Evolutionary conservation across 2,797 vertebrate species (phyloP), one percentile per base, ranked within the genome.

Genomic region (Notolepis coatsorum): DNA sequence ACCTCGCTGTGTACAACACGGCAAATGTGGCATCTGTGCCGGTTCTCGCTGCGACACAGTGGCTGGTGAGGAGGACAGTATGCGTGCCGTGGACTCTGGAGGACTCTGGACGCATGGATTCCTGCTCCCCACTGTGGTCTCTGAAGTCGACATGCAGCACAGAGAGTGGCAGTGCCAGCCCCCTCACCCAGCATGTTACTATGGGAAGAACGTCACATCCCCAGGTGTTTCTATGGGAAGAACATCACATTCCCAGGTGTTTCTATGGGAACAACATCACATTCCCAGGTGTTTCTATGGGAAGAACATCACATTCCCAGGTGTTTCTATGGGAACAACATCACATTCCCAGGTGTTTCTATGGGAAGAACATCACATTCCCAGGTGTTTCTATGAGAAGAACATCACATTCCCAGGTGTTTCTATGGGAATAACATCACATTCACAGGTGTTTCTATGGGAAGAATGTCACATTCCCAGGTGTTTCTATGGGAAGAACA

Each of bases 241-340:
- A 39, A 61, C 18, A 59, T 61, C 20, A 57, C 13, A 27, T 21
- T 42, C 48, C 63, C 21, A 42, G 39, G 7, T 12, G 30, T 55
- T 70, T 25, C 62, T 33, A 41, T 61, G 49, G n/a, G n/a, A n/a
- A n/a, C n/a, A 39, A 61, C 18, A 59, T 61, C 20, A 57, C 13
- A 27, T 21, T 42, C 48, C 63, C 21, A 42, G 39, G 7, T 12
- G 30, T 55, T 70, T 25, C 62, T 33, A 41, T 61, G 49, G n/a
- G n/a, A n/a, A n/a, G n/a, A 39, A 61, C 18, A 59, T 61, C 20
- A 57, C 13, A 27, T 21, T 42, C 48, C 63, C 21, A 42, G 39
- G 7, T 12, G 30, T 55, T 70, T 25, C 62, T 33, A 41, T 61
- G 49, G n/a, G n/a, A n/a, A n/a, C n/a, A 39, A 61, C 18, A 59